Base-by-base conservation (phyloP, 1,140 invertebrate species). In the Drosophila watanabei region DNA sequence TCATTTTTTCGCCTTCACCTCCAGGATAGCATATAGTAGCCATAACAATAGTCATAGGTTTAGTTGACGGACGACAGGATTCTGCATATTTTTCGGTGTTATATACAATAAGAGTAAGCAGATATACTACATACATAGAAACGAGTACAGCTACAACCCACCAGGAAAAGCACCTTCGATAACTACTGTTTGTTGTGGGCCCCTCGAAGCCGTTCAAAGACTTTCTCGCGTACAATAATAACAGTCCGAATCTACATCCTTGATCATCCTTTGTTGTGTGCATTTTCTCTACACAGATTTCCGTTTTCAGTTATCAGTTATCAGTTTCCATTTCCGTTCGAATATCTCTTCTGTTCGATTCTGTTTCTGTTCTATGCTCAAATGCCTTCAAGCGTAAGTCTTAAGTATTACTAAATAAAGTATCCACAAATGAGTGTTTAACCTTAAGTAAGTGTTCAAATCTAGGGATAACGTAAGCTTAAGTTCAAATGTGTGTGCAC, bases 351-450 rank as follows among this genome's bases (percentile, higher is more conserved):
- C 52, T n/a, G 35, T 51, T 71, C 24, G 20, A 39, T 39, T 57
- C 54, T 39, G 62, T 56, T 68, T 86, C 58, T 73, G 70, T 87
- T 87, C 63, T 83, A 66, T 79, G 58, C 54, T 62, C 54, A 88
- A 84, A 85, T 85, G 85, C 85, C 85, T 89, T 89, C 79, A 89
- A 90, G 81, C 60, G 70, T 90, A 90, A 75, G 69, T 89, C 65
- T 85, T 89, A 89, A 89, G 81, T 88, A 89, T 84, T 89, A 89
- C 64, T 64, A 68, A 65, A 78, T 80, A 80, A 84, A 89, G 75
- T 89, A 75, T 73, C 71, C 70, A 71, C 79, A 60, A 75, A 69
- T 79, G 65, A 81, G 80, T 78, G 81, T 80, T 84, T 81, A 84
- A 54, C 52, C 46, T 60, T 79, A 80, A 83, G 70, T 79, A 58